Evolutionary conservation across 2,888 invertebrate species (phyloP), one percentile per base, ranked within the genome.

Genomic region (Apamea anceps): DNA sequence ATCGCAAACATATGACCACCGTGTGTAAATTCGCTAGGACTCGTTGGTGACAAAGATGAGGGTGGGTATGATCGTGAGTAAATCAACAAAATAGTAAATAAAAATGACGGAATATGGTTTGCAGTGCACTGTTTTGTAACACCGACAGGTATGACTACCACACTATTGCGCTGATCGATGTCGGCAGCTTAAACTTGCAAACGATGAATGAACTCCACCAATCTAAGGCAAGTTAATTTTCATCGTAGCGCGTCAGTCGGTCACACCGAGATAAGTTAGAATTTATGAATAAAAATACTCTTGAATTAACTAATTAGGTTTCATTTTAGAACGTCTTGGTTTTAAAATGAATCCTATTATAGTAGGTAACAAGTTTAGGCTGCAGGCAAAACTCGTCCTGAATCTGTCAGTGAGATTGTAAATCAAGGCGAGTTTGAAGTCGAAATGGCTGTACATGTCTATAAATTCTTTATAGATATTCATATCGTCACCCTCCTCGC

Each of bases 1-100:
- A 93, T 94, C 93, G 93, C 94, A 96, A 96, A 96, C 96, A 97
- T 97, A 96, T 96, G 97, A 97, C 97, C 96, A 97, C 97, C 97
- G 96, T 96, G 96, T 96, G 94, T 97, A 93, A 93, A 96, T 96
- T 97, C 96, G 97, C 97, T 95, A 95, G 95, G 96, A 96, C 96
- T 95, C 95, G 92, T 94, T 93, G 85, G 91, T 93, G 92, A 89
- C 75, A 76, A 86, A 89, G 92, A 92, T 91, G 89, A 92, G 92
- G 91, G 91, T 81, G 88, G 75, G 42, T 73, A 67, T 28, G 87
- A 85, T 85, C 90, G 91, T 90, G 89, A 87, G 89, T 88, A 87
- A 90, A 87, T 88, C 84, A 91, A 92, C 75, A 81, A 86, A 92
- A 91, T 57, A 42, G 37, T 65, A 78, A 81, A 72, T 77, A 54